These are phyloP conservation scores for Silurus meridionalis DNA, from an alignment of 2,113 vertebrate genomes.

Conservation along the genomic window DNA sequence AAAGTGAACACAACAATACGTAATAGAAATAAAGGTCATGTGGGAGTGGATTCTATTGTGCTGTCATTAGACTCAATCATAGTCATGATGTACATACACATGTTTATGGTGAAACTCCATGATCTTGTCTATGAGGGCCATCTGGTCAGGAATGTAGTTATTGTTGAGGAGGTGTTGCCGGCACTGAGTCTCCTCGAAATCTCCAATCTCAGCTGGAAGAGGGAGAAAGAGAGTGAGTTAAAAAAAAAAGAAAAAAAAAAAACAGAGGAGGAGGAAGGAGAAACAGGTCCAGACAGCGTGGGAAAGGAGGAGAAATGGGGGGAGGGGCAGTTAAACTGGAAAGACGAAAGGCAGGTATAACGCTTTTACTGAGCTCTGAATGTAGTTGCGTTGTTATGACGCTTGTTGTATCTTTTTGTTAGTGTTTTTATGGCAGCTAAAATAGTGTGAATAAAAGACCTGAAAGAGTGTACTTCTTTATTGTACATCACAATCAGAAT, in stretches of 20 bases:
- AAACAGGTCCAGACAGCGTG: not conserved
- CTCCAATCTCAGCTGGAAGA: conserved; percentile 90
- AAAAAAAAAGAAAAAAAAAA: conserved; percentile 5
- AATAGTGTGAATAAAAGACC: not conserved
- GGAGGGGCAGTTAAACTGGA: conserved; percentile 2
- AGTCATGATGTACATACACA: conserved; percentile 76
- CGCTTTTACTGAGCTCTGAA: not conserved
- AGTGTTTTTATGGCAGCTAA: conserved; percentile 36
- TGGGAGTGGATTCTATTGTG: not conserved
- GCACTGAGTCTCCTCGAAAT: conserved; percentile 92
- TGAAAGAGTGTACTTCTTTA: not conserved
- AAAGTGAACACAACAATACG: not conserved
- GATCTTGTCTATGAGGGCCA: conserved; percentile 92
- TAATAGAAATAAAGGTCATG: not conserved
- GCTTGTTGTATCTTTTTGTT: not conserved
- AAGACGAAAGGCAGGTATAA: not conserved
- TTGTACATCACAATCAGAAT: not conserved
- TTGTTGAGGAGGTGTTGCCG: conserved; percentile 93
- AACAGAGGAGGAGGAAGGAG: not conserved
- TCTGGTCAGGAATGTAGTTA: conserved; percentile 95
- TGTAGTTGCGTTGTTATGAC: not conserved
- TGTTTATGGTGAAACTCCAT: conserved; percentile 93
- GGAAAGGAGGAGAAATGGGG: not conserved
- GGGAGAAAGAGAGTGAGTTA: not conserved
- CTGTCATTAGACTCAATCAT: not conserved